Conservation (phyloP, 1,140 invertebrate genomes). For the Ptiloglossa arizonensis region DNA sequence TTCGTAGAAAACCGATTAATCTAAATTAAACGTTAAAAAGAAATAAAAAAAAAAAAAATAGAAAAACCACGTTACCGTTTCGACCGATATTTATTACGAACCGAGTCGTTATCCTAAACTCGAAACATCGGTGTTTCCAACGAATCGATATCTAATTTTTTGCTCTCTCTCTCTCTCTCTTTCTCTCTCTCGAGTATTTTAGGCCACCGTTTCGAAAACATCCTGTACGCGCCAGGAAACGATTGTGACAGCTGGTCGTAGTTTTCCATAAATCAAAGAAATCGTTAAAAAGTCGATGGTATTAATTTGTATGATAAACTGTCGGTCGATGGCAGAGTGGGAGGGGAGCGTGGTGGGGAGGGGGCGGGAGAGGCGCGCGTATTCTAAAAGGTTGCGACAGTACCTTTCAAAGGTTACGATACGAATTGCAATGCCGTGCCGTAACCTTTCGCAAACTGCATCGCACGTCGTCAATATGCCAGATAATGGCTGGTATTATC, state of each 20-base stretch:
- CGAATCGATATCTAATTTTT: too few species aligned
- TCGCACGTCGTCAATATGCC: constrained; percentile 15
- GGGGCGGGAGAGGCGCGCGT: constrained; percentile 19
- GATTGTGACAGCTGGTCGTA: constrained; percentile 2
- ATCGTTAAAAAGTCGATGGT: constrained; percentile 33
- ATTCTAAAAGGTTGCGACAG: constrained; percentile 60
- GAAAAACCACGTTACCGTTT: too few species aligned
- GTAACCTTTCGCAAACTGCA: constrained; percentile 62
- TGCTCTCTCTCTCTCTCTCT: too few species aligned
- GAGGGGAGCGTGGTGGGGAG: too few species aligned
- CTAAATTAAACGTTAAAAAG: too few species aligned
- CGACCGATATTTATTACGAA: too few species aligned
- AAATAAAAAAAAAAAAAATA: too few species aligned
- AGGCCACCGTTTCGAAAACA: neutral
- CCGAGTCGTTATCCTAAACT: too few species aligned
- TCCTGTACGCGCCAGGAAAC: neutral
- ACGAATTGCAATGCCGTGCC: constrained; percentile 60
- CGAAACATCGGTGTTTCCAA: too few species aligned
- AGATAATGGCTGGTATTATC: constrained; percentile 61
- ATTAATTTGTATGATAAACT: constrained; percentile 64
- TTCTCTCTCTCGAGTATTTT: too few species aligned
- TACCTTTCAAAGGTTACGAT: constrained; percentile 62
- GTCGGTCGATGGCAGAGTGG: neutral
- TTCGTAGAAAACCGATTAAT: too few species aligned
- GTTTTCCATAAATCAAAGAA: constrained; percentile 52